phyloP scores from a whole-genome alignment of 92 coral and sea anemone genomes.

The Anthopleura xanthogrammica region DNA sequence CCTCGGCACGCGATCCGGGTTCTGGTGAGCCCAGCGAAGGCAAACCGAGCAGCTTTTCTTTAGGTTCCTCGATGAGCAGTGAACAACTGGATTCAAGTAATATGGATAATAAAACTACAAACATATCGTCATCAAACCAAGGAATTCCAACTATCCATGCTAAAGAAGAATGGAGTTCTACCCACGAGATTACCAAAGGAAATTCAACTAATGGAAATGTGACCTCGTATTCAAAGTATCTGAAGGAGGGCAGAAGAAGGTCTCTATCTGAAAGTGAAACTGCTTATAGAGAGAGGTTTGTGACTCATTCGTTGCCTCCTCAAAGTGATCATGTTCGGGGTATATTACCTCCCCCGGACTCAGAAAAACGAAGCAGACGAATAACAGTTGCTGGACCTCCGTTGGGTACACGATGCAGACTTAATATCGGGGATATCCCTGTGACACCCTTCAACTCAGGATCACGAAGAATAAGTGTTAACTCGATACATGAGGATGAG shows the following conservation, averaged over 20 bases:
- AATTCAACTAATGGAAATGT: neutral
- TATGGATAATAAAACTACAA: neutral
- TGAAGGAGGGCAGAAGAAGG: slow-evolving; percentile 8
- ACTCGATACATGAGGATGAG: neutral
- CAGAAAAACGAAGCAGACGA: slow-evolving; percentile 17
- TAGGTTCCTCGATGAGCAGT: no score
- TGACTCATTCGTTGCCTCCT: slow-evolving; percentile 6
- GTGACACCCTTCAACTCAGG: slow-evolving; percentile 3
- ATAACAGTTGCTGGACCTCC: slow-evolving; percentile 10
- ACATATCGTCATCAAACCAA: neutral
- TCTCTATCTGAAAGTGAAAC: slow-evolving; percentile 17
- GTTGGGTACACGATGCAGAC: neutral
- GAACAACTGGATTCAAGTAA: neutral
- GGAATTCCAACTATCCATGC: neutral
- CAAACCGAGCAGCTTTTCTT: neutral
- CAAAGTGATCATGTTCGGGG: neutral
- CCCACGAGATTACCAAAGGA: neutral
- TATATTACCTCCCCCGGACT: neutral
- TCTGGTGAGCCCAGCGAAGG: neutral
- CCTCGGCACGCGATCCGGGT: neutral
- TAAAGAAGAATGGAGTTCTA: neutral
- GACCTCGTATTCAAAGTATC: neutral
- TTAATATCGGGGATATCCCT: slow-evolving; percentile 15
- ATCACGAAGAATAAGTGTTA: neutral
- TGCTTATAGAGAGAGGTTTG: slow-evolving; percentile 8